Evolutionary conservation across 1,140 invertebrate species (phyloP), one percentile per base, ranked within the genome.

Genomic region (Micrasema minimum): DNA sequence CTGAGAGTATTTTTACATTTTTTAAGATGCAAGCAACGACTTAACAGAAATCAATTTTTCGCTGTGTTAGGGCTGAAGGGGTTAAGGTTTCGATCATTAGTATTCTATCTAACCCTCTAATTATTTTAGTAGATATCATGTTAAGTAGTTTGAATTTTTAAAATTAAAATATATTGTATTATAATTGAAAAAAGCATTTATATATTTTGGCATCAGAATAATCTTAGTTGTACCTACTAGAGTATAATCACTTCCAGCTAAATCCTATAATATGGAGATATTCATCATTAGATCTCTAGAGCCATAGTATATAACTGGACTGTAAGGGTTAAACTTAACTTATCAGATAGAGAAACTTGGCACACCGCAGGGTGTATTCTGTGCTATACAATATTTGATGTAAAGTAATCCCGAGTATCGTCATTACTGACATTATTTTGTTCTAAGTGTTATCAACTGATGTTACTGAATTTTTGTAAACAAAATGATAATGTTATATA

Each of bases 381-480:
- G 67, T 61, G 67, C 53, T 69, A 61, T 69, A 69, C 51, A 50
- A 31, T 69, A 45, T 65, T 31, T 59, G 0, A 46, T 62, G 20
- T 16, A 45, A 69, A 69, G 23, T 38, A 41, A 48, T 53, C 46
- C 35, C 51, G 57, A 46, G 55, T 57, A 37, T 41, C 45, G 18
- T 68, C 66, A 46, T 69, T 18, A 64, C 57, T 70, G 57, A 71
- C n/a, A n/a, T n/a, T n/a, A n/a, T n/a, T 71, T 59, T 55, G 48
- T 57, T 46, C 38, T 71, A 71, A 71, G 69, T 71, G 69, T 71
- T 71, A 71, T 65, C 53, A 51, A 59, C 57, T 69, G 69, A 41
- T 70, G 69, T 71, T 71, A 66, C 35, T 45, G 16, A 65, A 65
- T 46, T 70, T 71, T 71, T 61, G 65, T 65, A 71, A 66, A 26